Evolutionary conservation across 2,797 vertebrate species (phyloP).

Genomic region (Leptodactylus fallax): DNA sequence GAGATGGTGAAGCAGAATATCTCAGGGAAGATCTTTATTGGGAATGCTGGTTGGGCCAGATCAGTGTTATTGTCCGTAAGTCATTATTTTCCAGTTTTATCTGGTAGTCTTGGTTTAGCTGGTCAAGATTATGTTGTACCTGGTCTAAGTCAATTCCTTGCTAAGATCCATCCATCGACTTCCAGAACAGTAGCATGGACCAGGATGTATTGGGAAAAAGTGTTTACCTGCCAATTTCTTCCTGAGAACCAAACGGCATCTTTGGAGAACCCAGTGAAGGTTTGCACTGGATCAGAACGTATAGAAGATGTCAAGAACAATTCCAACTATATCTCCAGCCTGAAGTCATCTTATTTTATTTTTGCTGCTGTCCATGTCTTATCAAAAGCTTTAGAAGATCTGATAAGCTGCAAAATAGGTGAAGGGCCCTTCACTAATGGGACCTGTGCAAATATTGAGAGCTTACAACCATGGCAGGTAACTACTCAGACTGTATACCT

Average conservation of each 20-base stretch:
- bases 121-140: not conserved
- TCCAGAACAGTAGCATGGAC: not conserved
- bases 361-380: not conserved
- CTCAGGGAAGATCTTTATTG: constrained; percentile 6
- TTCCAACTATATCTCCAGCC: not conserved
- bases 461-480: constrained; percentile 11
- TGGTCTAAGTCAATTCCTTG: not conserved
- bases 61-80: not conserved
- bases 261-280: not conserved
- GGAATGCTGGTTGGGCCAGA: not conserved
- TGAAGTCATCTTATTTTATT: not conserved
- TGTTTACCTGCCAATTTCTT: not conserved
- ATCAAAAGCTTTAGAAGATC: constrained; percentile 23
- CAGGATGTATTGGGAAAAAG: not conserved
- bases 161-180: not conserved
- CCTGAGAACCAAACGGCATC: no score
- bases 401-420: not conserved
- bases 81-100: not conserved
- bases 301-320: not conserved
- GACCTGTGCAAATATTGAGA: constrained; percentile 15
- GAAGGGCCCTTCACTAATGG: not conserved
- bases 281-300: constrained; percentile 25
- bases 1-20: constrained; percentile 29
- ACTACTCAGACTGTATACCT: not conserved
- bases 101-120: not conserved